Conservation (phyloP, 2,888 invertebrate genomes). For the Dicyrtomina minuta region DNA sequence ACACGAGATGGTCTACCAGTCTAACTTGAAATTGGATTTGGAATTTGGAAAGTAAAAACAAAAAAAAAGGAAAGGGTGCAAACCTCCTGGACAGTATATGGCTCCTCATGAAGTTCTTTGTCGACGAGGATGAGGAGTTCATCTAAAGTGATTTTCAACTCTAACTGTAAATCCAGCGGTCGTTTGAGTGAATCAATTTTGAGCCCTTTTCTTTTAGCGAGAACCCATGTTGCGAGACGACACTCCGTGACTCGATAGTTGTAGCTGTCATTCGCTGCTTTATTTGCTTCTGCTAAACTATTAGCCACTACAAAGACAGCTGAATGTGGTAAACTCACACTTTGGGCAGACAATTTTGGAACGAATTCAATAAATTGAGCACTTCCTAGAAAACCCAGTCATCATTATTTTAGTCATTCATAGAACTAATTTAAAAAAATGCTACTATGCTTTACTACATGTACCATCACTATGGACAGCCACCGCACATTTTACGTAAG, state of each 20-base stretch:
- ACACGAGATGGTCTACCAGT: no score
- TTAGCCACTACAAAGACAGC: slow-evolving; percentile 92
- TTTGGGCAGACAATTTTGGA: slow-evolving; percentile 71
- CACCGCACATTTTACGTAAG: background rate
- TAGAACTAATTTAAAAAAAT: background rate
- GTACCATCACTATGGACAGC: no score
- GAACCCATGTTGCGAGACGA: slow-evolving; percentile 79
- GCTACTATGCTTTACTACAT: no score
- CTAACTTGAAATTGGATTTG: no score
- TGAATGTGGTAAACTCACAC: slow-evolving; percentile 77
- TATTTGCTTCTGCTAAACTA: slow-evolving; percentile 83
- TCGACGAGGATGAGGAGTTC: slow-evolving; percentile 69
- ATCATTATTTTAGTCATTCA: background rate
- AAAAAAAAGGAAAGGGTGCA: no score
- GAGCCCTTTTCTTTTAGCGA: slow-evolving; percentile 65
- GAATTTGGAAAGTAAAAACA: no score
- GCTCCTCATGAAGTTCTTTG: slow-evolving; percentile 64
- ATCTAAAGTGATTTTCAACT: slow-evolving; percentile 64
- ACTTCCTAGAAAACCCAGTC: slow-evolving; percentile 65
- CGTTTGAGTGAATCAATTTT: slow-evolving; percentile 68
- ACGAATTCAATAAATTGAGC: slow-evolving; percentile 93
- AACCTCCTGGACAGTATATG: slow-evolving; percentile 73
- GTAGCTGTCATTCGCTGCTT: slow-evolving; percentile 82
- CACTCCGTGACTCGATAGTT: slow-evolving; percentile 95
- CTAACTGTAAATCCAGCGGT: slow-evolving; percentile 74